Evolutionary conservation across 2,797 vertebrate genomes (phyloP).

Genomic region (Rhinella marina): DNA sequence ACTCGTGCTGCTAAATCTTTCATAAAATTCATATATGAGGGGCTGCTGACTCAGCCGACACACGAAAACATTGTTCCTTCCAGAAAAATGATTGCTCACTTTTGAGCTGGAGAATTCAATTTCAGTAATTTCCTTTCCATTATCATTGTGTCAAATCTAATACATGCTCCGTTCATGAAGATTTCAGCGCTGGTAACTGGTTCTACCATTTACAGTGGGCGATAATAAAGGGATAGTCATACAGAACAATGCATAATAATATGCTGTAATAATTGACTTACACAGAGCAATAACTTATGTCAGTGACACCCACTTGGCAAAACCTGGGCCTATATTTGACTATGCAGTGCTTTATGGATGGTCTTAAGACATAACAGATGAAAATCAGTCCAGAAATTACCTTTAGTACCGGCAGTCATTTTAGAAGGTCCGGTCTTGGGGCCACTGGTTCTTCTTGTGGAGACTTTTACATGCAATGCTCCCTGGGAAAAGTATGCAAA

Average conservation of each 20-base stretch:
- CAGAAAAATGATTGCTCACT: slow-evolving; percentile 53
- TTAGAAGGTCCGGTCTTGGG: too few species aligned
- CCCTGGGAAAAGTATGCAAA: too few species aligned
- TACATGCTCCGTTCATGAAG: slow-evolving; percentile 47
- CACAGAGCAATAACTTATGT: not conserved
- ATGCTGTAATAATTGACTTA: not conserved
- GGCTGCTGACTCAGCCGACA: slow-evolving; percentile 59
- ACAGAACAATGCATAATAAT: not conserved
- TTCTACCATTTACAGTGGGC: not conserved
- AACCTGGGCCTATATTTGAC: not conserved
- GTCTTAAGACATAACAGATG: too few species aligned
- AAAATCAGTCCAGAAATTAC: too few species aligned
- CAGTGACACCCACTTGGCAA: not conserved
- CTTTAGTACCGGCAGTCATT: too few species aligned
- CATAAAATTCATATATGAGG: slow-evolving; percentile 60
- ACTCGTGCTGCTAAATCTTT: slow-evolving; percentile 58
- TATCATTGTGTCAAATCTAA: slow-evolving; percentile 58
- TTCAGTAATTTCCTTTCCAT: slow-evolving; percentile 57
- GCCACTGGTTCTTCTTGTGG: too few species aligned
- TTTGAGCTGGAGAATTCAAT: slow-evolving; percentile 55
- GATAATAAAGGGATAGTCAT: not conserved
- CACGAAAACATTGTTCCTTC: slow-evolving; percentile 52
- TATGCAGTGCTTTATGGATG: not conserved
- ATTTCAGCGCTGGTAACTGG: slow-evolving; percentile 19
- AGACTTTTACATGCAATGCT: too few species aligned